These are phyloP conservation scores for Apis cerana DNA, from an alignment of 1,140 invertebrate species.

Conservation along the genomic window DNA sequence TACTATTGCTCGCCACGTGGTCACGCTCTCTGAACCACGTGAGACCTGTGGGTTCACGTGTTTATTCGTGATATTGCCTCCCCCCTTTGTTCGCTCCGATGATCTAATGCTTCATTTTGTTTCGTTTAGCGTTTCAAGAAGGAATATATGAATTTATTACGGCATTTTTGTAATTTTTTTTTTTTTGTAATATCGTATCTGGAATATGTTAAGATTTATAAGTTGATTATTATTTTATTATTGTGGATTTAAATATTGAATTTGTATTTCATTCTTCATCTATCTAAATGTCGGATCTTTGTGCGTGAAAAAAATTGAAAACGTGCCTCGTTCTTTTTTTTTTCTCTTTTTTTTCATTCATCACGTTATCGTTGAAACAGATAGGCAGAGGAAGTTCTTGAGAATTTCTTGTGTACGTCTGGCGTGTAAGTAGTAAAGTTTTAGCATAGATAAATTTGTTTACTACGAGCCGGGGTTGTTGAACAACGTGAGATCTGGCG, in stretches of 20 bases:
- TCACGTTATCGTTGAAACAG: not conserved
- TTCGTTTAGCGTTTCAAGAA: too few relatives aligned
- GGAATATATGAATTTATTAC: too few relatives aligned
- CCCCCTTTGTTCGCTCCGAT: not conserved
- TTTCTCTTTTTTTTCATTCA: not conserved
- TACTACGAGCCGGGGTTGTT: slow-evolving; percentile 74
- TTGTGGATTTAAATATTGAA: too few relatives aligned
- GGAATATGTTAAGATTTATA: too few relatives aligned
- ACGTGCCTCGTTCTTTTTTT: not conserved
- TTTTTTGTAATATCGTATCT: too few relatives aligned
- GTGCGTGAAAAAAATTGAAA: not conserved
- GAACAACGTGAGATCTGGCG: slow-evolving; percentile 77
- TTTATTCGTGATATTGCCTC: slow-evolving; percentile 21
- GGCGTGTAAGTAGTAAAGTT: not conserved
- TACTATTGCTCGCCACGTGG: slow-evolving; percentile 70
- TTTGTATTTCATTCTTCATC: not conserved
- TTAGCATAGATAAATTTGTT: slow-evolving; percentile 47
- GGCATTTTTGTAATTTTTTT: too few relatives aligned
- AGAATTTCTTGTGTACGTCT: too few relatives aligned
- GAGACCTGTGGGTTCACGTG: slow-evolving; percentile 72
- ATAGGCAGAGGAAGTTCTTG: not conserved
- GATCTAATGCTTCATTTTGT: not conserved
- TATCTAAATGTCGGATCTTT: not conserved
- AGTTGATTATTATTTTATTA: too few relatives aligned
- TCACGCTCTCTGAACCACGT: slow-evolving; percentile 79